Conservation (phyloP, 2,888 invertebrate species). For the Trilocha varians region DNA sequence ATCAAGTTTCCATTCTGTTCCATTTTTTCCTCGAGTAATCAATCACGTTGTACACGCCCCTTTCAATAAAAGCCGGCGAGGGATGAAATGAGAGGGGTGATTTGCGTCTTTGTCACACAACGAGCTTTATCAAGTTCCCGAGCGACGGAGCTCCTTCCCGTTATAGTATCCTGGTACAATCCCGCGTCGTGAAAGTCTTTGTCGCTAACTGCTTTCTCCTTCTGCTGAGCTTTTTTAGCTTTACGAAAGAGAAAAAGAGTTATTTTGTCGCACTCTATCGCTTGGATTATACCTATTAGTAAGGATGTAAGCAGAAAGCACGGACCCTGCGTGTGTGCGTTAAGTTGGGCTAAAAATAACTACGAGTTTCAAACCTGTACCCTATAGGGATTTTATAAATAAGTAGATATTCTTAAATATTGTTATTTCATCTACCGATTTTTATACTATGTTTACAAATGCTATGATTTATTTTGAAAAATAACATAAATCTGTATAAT, state of each 20-base stretch:
- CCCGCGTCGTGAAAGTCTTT: constrained; percentile 62
- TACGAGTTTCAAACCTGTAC: no score
- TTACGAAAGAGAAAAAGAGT: constrained; percentile 5
- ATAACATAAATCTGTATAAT: no score
- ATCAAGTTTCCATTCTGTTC: background rate
- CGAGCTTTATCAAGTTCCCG: constrained; percentile 55
- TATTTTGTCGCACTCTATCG: constrained; percentile 19
- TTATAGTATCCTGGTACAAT: constrained; percentile 58
- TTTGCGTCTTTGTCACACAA: constrained; percentile 41
- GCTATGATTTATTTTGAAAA: no score
- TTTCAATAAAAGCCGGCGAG: constrained; percentile 24
- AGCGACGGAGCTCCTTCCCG: constrained; percentile 22
- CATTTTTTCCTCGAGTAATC: constrained; percentile 1
- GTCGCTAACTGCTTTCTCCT: constrained; percentile 73
- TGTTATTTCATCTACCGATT: no score
- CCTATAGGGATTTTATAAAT: no score
- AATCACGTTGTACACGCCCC: constrained; percentile 24
- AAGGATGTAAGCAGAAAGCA: no score
- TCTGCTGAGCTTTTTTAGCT: constrained; percentile 44
- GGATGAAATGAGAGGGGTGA: constrained; percentile 31
- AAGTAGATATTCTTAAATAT: no score
- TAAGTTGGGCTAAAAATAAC: no score
- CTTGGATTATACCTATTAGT: no score
- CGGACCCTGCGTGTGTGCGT: no score
- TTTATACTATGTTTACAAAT: no score